Conservation (phyloP, 2,888 invertebrate genomes). For the Beris chalybata region DNA sequence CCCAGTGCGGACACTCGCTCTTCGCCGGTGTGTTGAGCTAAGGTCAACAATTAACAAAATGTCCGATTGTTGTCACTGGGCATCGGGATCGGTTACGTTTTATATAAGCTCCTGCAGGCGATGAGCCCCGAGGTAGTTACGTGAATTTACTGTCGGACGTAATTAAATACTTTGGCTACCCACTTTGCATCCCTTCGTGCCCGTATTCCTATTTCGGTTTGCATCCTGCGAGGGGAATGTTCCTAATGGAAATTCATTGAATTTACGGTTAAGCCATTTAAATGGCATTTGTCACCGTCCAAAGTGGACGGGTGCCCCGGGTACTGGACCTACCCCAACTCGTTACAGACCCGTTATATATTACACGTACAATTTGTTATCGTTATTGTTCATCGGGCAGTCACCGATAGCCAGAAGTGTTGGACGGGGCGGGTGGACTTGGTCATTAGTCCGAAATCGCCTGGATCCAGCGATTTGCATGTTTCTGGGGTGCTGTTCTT, state of each 20-base stretch:
- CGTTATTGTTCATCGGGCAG: conserved; percentile 35
- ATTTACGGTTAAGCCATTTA: conserved; percentile 36
- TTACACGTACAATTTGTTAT: conserved; percentile 30
- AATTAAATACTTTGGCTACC: conserved; percentile 29
- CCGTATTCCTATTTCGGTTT: background rate
- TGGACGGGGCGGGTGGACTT: background rate
- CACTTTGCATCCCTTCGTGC: background rate
- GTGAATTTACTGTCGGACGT: conserved; percentile 35
- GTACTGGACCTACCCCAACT: background rate
- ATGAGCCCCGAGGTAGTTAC: conserved; percentile 1
- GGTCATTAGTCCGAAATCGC: conserved; percentile 16
- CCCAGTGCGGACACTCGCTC: no score
- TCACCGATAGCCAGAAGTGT: background rate
- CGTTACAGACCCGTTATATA: conserved; percentile 17
- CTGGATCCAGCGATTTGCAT: conserved; percentile 9
- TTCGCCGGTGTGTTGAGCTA: no score
- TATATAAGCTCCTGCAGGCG: background rate
- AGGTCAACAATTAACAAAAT: no score
- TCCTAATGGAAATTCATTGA: conserved; percentile 38
- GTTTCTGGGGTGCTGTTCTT: background rate
- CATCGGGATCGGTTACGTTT: background rate
- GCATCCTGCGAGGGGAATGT: conserved; percentile 5
- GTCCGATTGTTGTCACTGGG: no score
- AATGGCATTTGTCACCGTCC: conserved; percentile 38
- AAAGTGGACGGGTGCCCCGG: conserved; percentile 1